These are phyloP conservation scores for Neodiprion lecontei DNA, from an alignment of 1,140 invertebrate species.

Conservation along the genomic window DNA sequence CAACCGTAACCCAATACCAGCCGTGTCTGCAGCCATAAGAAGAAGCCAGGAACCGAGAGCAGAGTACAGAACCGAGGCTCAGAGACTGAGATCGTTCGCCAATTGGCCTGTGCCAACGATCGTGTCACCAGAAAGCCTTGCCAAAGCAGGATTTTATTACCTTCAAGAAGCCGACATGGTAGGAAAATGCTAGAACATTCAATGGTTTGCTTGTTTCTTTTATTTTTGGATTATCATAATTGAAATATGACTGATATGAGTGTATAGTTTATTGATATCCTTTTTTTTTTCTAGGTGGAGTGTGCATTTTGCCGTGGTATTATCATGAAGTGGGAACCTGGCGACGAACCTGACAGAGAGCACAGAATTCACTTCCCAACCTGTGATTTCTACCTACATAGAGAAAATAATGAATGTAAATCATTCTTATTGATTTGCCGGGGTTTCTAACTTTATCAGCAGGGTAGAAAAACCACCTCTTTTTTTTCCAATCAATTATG, in stretches of 20 bases:
- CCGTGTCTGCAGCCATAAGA: neutral
- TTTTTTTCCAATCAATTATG: too few relatives aligned
- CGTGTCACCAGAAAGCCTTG: conserved; percentile 73
- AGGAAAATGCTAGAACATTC: conserved; percentile 23
- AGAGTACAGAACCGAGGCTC: conserved; percentile 58
- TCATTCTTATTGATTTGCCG: neutral
- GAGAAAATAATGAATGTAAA: conserved; percentile 47
- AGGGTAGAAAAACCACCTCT: too few relatives aligned
- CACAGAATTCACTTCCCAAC: conserved; percentile 75
- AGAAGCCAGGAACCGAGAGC: conserved; percentile 18
- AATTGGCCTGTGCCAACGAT: conserved; percentile 69
- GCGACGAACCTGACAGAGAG: conserved; percentile 77
- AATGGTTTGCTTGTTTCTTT: neutral
- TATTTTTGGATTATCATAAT: neutral
- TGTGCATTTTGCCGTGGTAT: conserved; percentile 85
- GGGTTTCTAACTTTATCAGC: too few relatives aligned
- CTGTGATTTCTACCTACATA: conserved; percentile 67
- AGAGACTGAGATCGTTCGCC: conserved; percentile 67
- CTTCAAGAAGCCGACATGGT: conserved; percentile 65
- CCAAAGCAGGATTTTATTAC: conserved; percentile 85
- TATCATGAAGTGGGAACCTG: conserved; percentile 74
- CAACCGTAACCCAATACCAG: neutral
- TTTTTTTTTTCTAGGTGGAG: conserved; percentile 66
- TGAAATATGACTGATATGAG: neutral
- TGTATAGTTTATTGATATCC: conserved; percentile 8